Base-by-base conservation (phyloP, 1,140 invertebrate species). In the Cheumatopsyche charites region DNA sequence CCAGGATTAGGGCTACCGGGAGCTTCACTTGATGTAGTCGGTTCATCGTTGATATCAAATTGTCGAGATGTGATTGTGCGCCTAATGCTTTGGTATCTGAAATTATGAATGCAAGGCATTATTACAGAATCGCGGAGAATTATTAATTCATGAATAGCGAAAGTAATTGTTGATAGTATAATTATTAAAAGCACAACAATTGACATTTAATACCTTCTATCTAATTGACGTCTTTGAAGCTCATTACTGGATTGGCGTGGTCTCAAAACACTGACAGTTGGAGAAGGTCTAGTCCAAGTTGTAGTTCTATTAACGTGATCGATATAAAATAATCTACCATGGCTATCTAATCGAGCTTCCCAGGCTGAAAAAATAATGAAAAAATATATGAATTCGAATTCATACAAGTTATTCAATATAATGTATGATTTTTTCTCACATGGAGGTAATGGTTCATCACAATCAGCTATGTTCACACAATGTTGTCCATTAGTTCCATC, bases 291-390 rank as follows among this genome's bases (percentile, higher is more conserved):
- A 77, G 93, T 92, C 95, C 95, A 97, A 15, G 94, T 96, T 3
- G 95, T 97, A 12, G 92, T 95, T n/a, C 94, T 86, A 76, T 94
- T 95, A 0, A 94, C 86, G 79, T 97, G 95, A 82, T 97, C 94
- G 45, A 97, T 95, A 78, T 96, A 97, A 80, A 97, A 96, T 62
- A 96, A 91, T 49, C 94, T 86, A 0, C 95, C 95, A 78, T 96
- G 94, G 76, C 92, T 94, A 79, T 97, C 95, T 82, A 96, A 94
- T 62, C 95, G 87, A 0, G 95, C 94, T 85, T 97, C 95, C 94
- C 94, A 97, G 19, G 91, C 91, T 88, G 77, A 45, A 87, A 87
- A 74, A 73, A 76, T 75, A 69, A 71, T 65, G 67, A 25, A 55
- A 43, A 61, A 13, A 26, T 25, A 52, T 42, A 65, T 52, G 3